phyloP scores from a whole-genome alignment of 2,888 invertebrate species.

The Tenthredo mesomela region DNA sequence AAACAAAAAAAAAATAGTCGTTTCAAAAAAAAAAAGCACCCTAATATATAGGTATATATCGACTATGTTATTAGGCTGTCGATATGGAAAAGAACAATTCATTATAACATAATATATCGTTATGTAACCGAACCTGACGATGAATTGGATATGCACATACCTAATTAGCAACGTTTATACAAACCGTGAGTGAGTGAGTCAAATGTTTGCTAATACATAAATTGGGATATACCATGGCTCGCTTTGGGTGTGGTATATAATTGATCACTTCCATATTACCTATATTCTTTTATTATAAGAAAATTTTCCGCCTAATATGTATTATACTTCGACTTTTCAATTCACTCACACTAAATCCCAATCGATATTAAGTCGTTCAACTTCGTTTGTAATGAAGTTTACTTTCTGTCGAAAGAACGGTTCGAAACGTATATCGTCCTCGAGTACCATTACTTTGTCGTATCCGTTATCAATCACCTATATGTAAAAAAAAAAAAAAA shows the following conservation, averaged over 20 bases:
- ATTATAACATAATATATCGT: not conserved
- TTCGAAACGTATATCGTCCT: slow-evolving; percentile 97
- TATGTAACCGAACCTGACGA: not conserved
- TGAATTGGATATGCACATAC: not conserved
- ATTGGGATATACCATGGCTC: not conserved
- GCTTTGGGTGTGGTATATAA: not conserved
- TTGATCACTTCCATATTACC: not conserved
- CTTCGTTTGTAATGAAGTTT: slow-evolving; percentile 83
- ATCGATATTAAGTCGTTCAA: slow-evolving; percentile 80
- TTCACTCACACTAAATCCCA: slow-evolving; percentile 93
- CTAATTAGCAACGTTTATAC: not conserved
- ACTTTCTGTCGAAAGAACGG: slow-evolving; percentile 89
- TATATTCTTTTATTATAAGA: too few species aligned
- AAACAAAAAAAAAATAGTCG: too few species aligned
- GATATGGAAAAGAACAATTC: too few species aligned
- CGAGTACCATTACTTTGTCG: slow-evolving; percentile 88
- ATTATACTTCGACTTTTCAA: not conserved
- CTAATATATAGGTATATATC: too few species aligned
- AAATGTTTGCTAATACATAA: slow-evolving; percentile 31
- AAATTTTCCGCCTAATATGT: not conserved
- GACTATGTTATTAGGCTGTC: too few species aligned
- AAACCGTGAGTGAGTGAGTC: not conserved
- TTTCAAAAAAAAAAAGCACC: too few species aligned
- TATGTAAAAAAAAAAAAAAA: not conserved
- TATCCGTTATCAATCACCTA: slow-evolving; percentile 83